Evolutionary conservation across 1,140 invertebrate species (phyloP), one percentile per base, ranked within the genome.

Genomic region (Thrips palmi): DNA sequence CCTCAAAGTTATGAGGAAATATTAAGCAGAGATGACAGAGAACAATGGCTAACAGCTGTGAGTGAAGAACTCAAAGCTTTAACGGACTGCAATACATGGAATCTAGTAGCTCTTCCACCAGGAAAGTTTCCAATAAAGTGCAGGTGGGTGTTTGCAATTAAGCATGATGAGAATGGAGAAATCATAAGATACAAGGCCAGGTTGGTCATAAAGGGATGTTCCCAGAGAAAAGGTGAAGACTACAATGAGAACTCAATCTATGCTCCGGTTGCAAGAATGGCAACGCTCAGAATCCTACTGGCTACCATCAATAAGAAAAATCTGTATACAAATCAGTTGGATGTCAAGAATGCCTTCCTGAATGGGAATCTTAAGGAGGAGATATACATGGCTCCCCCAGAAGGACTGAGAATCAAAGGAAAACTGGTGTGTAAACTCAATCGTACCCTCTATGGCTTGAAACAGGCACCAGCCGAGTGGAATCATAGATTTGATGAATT

Each of bases 181-280:
- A 45, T 49, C 3, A 45, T 40, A n/a, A 44, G 35, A 32, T 55
- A 54, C 32, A 60, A 61, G 44, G 62, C 60, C 19, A 38, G 59
- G 21, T 40, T 62, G 7, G 57, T 65, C 2, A 54, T 58, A 7
- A 56, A 58, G 41, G 59, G 63, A 4, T 63, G 51, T 47, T 42
- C 36, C 10, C 56, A 60, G 45, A 42, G 39, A 17, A 33, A 46
- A 28, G 54, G 53, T 31, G 37, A 46, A 25, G 52, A 58, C 43
- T 61, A 54, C 40, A 25, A 45, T 19, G 52, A 58, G 30, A 48
- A 35, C 11, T 35, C 25, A 41, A 55, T 48, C 8, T 60, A 55
- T 47, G 47, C 52, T 4, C 52, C 51, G 31, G 52, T 56, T 0
- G 45, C 53, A 2, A 44, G 49, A 22, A 45, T 49, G 45, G 44